Evolutionary conservation across 2,113 vertebrate species (phyloP).

Genomic region (Pollimyrus isidori): DNA sequence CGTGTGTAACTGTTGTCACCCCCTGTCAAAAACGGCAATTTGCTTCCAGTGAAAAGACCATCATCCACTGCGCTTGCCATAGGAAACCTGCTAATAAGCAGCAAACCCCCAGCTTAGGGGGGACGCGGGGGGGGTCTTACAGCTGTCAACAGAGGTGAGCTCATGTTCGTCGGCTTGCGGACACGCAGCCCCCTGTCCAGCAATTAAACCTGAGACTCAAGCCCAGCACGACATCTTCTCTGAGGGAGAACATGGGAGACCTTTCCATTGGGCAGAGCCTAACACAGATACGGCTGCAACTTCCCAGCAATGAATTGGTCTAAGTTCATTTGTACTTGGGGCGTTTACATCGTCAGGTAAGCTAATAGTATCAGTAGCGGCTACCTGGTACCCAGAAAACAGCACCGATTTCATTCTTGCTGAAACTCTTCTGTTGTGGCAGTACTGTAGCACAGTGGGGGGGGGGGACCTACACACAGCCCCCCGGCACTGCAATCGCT

Average conservation of each 20-base stretch:
- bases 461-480: background rate
- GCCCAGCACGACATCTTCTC: background rate
- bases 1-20: background rate
- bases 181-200: background rate
- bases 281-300: background rate
- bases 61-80: background rate
- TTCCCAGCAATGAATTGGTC: background rate
- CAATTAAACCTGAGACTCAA: background rate
- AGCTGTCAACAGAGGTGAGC: background rate
- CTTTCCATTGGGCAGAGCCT: no score
- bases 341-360: background rate
- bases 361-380: background rate
- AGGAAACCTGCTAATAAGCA: background rate
- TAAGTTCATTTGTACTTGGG: background rate
- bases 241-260: no score
- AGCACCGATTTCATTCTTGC: background rate
- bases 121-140: background rate
- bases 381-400: background rate
- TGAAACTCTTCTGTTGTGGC: background rate
- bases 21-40: background rate
- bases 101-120: background rate
- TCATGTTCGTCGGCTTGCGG: background rate
- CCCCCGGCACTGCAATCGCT: background rate
- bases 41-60: background rate
- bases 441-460: background rate